These are phyloP conservation scores for Poeciliopsis presidionis DNA, from an alignment of 2,797 vertebrate genomes.

Conservation along the genomic window DNA sequence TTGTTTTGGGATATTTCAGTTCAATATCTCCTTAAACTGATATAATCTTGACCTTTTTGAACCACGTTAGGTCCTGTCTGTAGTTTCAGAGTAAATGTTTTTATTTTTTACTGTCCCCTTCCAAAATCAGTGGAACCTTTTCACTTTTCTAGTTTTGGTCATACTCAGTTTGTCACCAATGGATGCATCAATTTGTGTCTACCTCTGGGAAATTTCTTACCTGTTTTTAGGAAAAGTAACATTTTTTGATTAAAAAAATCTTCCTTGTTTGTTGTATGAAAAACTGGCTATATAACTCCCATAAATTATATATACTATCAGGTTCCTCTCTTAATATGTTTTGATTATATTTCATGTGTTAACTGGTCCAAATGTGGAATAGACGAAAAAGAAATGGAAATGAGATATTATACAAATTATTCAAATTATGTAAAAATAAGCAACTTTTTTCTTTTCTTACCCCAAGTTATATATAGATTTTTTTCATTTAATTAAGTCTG, in stretches of 20 bases:
- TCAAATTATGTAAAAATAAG: neutral
- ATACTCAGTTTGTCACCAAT: neutral
- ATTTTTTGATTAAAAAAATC: neutral
- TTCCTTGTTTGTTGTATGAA: neutral
- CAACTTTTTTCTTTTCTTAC: neutral
- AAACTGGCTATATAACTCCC: neutral
- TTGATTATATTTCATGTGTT: neutral
- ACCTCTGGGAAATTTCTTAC: neutral
- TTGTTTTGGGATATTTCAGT: neutral
- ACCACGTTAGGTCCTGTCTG: neutral
- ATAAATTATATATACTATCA: neutral
- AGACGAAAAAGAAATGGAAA: neutral
- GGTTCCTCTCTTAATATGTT: neutral
- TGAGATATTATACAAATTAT: neutral
- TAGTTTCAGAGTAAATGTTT: neutral
- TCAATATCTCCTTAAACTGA: neutral
- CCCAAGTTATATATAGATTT: too few species aligned
- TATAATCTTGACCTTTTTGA: neutral
- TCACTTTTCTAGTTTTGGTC: neutral
- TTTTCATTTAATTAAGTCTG: neutral
- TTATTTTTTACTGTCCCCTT: too few species aligned
- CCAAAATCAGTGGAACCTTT: neutral
- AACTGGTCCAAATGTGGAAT: neutral
- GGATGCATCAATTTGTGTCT: neutral
- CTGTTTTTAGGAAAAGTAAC: neutral